phyloP scores from a whole-genome alignment of 2,888 invertebrate genomes.

The Subacronicta megacephala region DNA sequence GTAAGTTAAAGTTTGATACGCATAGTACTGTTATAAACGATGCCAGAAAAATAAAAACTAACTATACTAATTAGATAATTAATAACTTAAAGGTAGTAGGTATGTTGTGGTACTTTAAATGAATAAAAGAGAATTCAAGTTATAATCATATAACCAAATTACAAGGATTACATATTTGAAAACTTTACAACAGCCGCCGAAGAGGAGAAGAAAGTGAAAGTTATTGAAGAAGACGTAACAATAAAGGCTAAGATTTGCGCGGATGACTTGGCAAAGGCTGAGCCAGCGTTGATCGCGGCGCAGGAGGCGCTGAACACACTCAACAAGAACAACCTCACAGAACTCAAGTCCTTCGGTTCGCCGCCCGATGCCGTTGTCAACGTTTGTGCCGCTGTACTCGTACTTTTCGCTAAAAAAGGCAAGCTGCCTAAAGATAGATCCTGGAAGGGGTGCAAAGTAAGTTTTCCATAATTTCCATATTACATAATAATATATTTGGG shows the following conservation, averaged over 20 bases:
- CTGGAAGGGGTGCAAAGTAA: slow-evolving; percentile 96
- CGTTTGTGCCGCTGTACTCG: slow-evolving; percentile 96
- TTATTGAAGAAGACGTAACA: slow-evolving; percentile 96
- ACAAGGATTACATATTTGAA: not conserved
- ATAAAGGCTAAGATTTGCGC: slow-evolving; percentile 96
- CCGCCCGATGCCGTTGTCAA: slow-evolving; percentile 97
- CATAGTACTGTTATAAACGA: too few species aligned
- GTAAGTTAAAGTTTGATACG: too few species aligned
- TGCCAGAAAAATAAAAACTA: too few species aligned
- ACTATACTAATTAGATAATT: too few species aligned
- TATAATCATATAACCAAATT: too few species aligned
- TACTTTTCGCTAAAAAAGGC: slow-evolving; percentile 94
- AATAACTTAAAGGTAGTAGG: too few species aligned
- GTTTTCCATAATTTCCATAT: not conserved
- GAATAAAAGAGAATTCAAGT: too few species aligned
- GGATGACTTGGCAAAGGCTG: slow-evolving; percentile 96
- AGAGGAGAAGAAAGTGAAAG: slow-evolving; percentile 97
- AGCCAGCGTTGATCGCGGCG: slow-evolving; percentile 96
- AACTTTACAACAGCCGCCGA: slow-evolving; percentile 89
- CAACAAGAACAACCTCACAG: slow-evolving; percentile 97
- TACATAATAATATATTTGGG: too few species aligned
- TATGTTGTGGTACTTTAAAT: too few species aligned
- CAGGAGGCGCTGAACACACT: slow-evolving; percentile 97
- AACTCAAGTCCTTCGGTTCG: slow-evolving; percentile 97
- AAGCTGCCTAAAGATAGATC: slow-evolving; percentile 97